These are phyloP conservation scores for Columbina picui DNA, from an alignment of 2,113 vertebrate species.

Conservation along the genomic window DNA sequence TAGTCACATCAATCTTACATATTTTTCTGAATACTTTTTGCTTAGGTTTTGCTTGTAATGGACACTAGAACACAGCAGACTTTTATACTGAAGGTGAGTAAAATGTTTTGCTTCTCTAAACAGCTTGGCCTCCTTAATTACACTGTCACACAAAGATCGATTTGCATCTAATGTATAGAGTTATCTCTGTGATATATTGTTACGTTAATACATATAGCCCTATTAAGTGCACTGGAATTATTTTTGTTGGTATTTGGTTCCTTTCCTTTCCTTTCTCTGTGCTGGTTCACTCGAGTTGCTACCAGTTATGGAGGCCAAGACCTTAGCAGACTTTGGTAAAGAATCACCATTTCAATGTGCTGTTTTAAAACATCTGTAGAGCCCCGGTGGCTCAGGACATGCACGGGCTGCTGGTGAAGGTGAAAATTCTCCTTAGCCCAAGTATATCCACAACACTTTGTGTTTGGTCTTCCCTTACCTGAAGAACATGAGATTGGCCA, in stretches of 20 bases:
- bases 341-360: neutral
- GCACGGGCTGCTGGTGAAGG: neutral
- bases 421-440: neutral
- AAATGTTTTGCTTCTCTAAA: neutral
- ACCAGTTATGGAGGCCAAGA: neutral
- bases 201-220: neutral
- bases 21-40: conserved; percentile 16
- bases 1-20: neutral
- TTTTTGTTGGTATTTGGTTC: neutral
- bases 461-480: neutral
- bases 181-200: neutral
- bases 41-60: conserved; percentile 95
- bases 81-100: conserved; percentile 95
- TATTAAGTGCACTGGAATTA: neutral
- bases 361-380: neutral
- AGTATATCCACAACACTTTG: neutral
- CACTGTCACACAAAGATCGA: neutral
- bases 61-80: conserved; percentile 95
- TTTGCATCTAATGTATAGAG: neutral
- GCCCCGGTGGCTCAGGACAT: neutral
- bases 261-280: neutral
- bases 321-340: neutral
- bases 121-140: neutral
- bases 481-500: neutral
- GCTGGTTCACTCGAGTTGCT: neutral